Base-by-base conservation (phyloP, 1,140 invertebrate species). In the Drosophila ogumai region DNA sequence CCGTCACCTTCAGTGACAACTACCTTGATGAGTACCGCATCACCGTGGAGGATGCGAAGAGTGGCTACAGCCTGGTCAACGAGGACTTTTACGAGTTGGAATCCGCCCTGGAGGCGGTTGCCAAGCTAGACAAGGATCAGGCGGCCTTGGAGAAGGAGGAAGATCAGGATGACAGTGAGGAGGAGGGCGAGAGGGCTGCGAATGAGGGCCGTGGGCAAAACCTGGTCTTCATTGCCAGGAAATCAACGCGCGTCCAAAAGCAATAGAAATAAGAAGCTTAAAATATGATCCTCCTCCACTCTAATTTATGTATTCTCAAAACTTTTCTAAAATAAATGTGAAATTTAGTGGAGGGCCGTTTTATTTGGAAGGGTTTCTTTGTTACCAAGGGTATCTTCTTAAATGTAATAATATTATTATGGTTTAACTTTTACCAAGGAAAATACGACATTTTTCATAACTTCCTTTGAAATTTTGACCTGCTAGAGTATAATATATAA, bases 71-170 rank as follows among this genome's bases (percentile, higher is more conserved):
- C 17, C 57, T 92, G 22, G 71, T 92, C 38, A 91, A 91, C 19
- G 87, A 92, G 12, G 91, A 92, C 4, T 92, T 74, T 40, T 92
- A 91, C 28, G 82, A 91, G 6, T 73, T 86, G 49, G 81, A 91
- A 28, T 67, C 71, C 0, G 79, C 87, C 1, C 28, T 87, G 0
- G 36, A 60, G 3, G 68, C 68, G 25, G 68, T 58, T 13, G 38
- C 63, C 25, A 79, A 47, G n/a, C 43, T 55, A 9, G 52, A 55
- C 4, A 55, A 57, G 28, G 59, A 69, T 3, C 25, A 40, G 25
- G 15, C 10, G 36, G 2, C 7, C 13, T 28, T n/a, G 3, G 28
- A 59, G 15, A 41, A 66, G 9, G 56, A 75, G 6, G 75, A 77
- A 6, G 60, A 67, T 0, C 56, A 78, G 10, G 75, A 75, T 0